Percentiles rank a stretch among this genome's conserved stretches.
phyloP scores from a whole-genome alignment of 1,140 invertebrate genomes.

The Linepithema humile region DNA sequence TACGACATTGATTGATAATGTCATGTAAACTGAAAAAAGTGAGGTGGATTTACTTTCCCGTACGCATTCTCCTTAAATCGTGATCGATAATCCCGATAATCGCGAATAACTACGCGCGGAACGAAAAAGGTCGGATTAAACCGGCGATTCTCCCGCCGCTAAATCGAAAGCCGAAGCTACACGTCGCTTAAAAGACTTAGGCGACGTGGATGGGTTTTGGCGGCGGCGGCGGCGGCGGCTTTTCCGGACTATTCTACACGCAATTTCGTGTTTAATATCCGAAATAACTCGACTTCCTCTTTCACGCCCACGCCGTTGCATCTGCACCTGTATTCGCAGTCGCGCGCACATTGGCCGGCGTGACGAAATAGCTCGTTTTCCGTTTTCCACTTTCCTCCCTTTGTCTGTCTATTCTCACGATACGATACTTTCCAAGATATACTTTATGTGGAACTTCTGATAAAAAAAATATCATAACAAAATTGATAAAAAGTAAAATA shows the following conservation, averaged over 20 bases:
- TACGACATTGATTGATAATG: neutral
- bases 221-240: slow-evolving; percentile 74
- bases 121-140: slow-evolving; percentile 38
- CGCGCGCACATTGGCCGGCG: slow-evolving; percentile 32
- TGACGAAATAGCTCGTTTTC: slow-evolving; percentile 50
- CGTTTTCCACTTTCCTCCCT: neutral
- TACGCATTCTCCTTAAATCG: neutral
- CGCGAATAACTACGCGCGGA: slow-evolving; percentile 16
- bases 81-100: neutral
- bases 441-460: neutral
- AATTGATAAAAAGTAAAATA: neutral
- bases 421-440: neutral
- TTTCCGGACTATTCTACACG: slow-evolving; percentile 78
- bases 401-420: slow-evolving; percentile 45
- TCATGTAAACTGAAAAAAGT: neutral
- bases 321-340: slow-evolving; percentile 26
- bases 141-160: slow-evolving; percentile 27
- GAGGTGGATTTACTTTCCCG: neutral
- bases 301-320: slow-evolving; percentile 55
- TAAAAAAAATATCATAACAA: neutral
- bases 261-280: slow-evolving; percentile 82
- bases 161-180: slow-evolving; percentile 47
- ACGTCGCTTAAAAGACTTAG: slow-evolving; percentile 52
- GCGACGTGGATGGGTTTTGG: slow-evolving; percentile 51
- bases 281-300: slow-evolving; percentile 81